Evolutionary conservation across 2,888 invertebrate species (phyloP).

Genomic region (Apamea sordens): DNA sequence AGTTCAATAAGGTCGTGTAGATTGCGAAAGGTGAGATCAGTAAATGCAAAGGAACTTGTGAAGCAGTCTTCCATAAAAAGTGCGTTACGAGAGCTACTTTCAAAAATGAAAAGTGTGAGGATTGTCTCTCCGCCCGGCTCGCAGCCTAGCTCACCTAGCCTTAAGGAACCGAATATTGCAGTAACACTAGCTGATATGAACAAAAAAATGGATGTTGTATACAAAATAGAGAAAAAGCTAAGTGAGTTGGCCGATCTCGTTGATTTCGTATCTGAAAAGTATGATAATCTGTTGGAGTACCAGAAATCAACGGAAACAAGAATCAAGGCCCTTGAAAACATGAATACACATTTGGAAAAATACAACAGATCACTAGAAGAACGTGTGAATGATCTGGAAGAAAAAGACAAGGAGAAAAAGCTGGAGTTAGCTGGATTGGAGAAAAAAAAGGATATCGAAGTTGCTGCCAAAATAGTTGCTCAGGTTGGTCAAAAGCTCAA

Average conservation of each 20-base stretch:
- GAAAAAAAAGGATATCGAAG: slow-evolving; percentile 18
- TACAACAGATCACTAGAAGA: slow-evolving; percentile 28
- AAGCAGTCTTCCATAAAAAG: slow-evolving; percentile 26
- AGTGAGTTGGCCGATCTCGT: slow-evolving; percentile 9
- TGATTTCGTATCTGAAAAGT: slow-evolving; percentile 35
- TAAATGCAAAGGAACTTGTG: slow-evolving; percentile 23
- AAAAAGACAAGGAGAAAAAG: slow-evolving; percentile 21
- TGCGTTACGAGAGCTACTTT: slow-evolving; percentile 10
- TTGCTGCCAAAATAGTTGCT: neutral
- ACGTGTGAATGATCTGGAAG: slow-evolving; percentile 29
- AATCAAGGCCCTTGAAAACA: slow-evolving; percentile 21
- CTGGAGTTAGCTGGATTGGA: slow-evolving; percentile 18
- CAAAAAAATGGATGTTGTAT: no score
- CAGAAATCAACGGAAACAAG: neutral
- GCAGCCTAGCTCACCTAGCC: neutral
- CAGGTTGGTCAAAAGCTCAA: slow-evolving; percentile 17
- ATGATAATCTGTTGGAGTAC: slow-evolving; percentile 18
- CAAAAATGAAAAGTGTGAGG: slow-evolving; percentile 13
- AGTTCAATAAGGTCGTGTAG: slow-evolving; percentile 15
- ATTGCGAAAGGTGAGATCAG: slow-evolving; percentile 8
- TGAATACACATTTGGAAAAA: slow-evolving; percentile 25
- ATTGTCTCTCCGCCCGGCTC: neutral
- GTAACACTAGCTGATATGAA: no score
- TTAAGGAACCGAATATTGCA: no score
- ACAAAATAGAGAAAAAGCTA: neutral